phyloP scores from a whole-genome alignment of 1,140 invertebrate genomes.

The Carcinoscorpius rotundicauda region DNA sequence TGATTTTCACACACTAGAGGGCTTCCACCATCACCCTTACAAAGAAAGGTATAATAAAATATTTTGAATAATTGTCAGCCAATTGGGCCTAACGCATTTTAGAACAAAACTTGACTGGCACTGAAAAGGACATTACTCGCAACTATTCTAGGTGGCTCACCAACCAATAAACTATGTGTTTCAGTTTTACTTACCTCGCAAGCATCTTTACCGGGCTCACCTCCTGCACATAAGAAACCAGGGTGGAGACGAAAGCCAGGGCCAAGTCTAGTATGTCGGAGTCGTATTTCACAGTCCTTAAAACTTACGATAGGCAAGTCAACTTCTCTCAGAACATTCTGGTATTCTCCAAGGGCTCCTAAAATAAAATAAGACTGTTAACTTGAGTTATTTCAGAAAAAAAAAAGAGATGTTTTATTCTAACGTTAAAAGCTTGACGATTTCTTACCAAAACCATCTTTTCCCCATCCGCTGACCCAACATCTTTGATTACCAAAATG shows the following conservation, averaged over 20 bases:
- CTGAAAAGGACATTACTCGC: no score
- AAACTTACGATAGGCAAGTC: conserved; percentile 70
- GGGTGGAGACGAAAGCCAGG: conserved; percentile 70
- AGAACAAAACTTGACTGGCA: no score
- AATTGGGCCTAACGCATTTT: no score
- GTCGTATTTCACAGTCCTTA: conserved; percentile 60
- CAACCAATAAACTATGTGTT: no score
- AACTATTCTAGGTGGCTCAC: no score
- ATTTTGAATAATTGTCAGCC: no score
- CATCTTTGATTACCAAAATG: conserved; percentile 65
- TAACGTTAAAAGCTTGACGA: no score
- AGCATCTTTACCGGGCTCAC: conserved; percentile 80
- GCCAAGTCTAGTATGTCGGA: conserved; percentile 65
- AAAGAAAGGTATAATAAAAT: not conserved
- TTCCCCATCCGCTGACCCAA: conserved; percentile 90
- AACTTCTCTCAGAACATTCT: conserved; percentile 44
- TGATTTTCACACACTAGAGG: conserved; percentile 30
- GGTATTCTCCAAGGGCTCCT: conserved; percentile 18
- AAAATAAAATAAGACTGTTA: no score
- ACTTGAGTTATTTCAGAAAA: no score
- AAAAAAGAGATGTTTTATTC: no score
- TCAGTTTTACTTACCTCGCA: conserved; percentile 39
- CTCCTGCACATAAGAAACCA: conserved; percentile 81
- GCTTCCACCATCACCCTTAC: conserved; percentile 23
- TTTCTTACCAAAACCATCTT: conserved; percentile 69